phyloP scores from a whole-genome alignment of 2,888 invertebrate species.

The Hoplodrina ambigua region DNA sequence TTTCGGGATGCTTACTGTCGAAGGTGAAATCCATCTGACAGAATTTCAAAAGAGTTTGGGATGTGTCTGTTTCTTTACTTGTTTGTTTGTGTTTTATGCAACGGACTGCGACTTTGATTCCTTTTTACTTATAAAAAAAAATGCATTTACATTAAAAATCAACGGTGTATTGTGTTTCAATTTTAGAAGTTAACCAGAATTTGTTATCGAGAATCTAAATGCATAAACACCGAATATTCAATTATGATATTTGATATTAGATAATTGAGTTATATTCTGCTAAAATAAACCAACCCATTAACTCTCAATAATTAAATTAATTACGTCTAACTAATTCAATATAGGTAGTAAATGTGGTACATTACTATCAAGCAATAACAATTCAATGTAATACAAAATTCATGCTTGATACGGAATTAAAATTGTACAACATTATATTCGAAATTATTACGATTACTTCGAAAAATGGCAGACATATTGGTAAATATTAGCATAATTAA shows the following conservation, averaged over 20 bases:
- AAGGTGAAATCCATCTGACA: constrained; percentile 28
- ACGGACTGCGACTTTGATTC: background rate
- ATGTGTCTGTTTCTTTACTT: background rate
- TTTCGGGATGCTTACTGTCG: constrained; percentile 28
- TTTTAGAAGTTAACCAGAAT: constrained; percentile 2
- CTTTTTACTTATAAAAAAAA: background rate
- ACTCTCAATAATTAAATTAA: no score
- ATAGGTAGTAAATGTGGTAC: no score
- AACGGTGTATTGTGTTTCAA: background rate
- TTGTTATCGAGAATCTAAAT: background rate
- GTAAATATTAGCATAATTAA: no score
- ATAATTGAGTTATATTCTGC: no score
- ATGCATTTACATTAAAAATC: background rate
- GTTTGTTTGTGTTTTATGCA: background rate
- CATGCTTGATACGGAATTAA: no score
- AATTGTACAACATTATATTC: no score
- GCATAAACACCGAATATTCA: background rate
- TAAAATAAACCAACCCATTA: no score
- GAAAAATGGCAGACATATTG: no score
- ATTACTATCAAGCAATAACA: no score
- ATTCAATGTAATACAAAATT: no score
- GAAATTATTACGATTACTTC: no score
- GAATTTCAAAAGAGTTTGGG: constrained; percentile 1
- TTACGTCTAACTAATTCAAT: no score
- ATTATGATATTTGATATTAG: background rate